Evolutionary conservation across 2,888 invertebrate genomes (phyloP).

Genomic region (Cartodere bifasciata): DNA sequence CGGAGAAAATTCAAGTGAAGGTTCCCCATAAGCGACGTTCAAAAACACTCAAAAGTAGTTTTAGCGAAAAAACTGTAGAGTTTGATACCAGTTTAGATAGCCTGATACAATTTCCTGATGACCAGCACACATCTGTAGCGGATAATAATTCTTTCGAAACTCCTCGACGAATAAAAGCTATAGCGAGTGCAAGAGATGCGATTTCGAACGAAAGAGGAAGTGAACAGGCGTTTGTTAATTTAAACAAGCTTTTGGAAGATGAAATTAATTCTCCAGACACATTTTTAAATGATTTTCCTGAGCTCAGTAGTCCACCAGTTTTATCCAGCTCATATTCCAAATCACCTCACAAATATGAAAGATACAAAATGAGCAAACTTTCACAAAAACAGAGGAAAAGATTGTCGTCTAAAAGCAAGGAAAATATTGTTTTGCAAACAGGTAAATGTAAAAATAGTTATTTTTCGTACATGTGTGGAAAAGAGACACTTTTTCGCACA

Average conservation of each 20-base stretch:
- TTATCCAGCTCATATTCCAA: constrained; percentile 12
- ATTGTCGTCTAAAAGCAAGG: constrained; percentile 37
- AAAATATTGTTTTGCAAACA: constrained; percentile 10
- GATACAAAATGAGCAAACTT: constrained; percentile 35
- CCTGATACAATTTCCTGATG: constrained; percentile 18
- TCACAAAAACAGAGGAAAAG: constrained; percentile 54
- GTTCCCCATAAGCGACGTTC: constrained; percentile 17
- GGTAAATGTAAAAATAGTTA: neutral
- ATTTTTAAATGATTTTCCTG: constrained; percentile 27
- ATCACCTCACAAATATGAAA: constrained; percentile 25
- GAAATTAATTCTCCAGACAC: too few species aligned
- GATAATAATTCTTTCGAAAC: too few species aligned
- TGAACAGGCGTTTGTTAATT: too few species aligned
- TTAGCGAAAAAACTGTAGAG: constrained; percentile 10
- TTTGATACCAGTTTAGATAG: constrained; percentile 9
- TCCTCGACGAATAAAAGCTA: too few species aligned
- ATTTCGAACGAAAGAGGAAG: too few species aligned
- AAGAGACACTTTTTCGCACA: too few species aligned
- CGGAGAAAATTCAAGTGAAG: too few species aligned
- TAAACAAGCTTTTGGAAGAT: too few species aligned
- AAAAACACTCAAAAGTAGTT: constrained; percentile 13
- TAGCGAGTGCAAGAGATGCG: too few species aligned
- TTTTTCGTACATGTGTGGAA: too few species aligned
- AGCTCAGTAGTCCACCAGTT: constrained; percentile 23
- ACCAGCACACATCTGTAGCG: constrained; percentile 1